Base-by-base conservation (phyloP, 2,888 invertebrate genomes). In the Epinotia demarniana region DNA sequence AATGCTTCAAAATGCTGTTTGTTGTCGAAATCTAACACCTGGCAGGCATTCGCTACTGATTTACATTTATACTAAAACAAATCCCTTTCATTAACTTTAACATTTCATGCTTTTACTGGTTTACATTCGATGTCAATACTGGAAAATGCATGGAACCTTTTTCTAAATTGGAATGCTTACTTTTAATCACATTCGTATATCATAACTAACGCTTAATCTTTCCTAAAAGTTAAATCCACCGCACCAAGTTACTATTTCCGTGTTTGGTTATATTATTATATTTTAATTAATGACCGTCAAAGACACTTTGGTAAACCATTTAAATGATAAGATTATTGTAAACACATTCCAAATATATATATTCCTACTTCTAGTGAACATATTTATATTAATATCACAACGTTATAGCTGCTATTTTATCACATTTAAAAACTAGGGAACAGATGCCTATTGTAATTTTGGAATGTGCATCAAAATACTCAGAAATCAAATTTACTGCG, bases 1-100 rank as follows among this genome's bases (percentile, higher is more conserved):
- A 85, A 85, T 85, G 92, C 91, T 91, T 90, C 84, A 76, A 80
- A 33, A 84, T 80, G 87, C 87, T 85, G 63, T 78, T 70, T 64
- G 69, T 62, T 64, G 70, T 64, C 27, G 63, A 33, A 5, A 19
- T 39, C 58, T 75, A 75, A 75, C 74, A 62, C 62, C 13, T 19
- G n/a, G 55, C 64, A 58, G 39, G 75, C 58, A 27, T 27, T 33
- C 33, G 72, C 72, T 49, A 68, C 69, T 60, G 63, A 69, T 43
- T 58, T 68, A 58, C 60, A 64, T 69, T 69, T 55, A 72, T 69
- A 76, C 73, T 71, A 71, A 75, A 76, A 63, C 62, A 19, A 69
- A 64, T 69, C 53, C 53, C 53, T 61, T 70, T 69, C 69, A 69
- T 73, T 66, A 18, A 23, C 55, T 66, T 55, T 61, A 67, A 57